Percentiles rank a stretch among this genome's conserved stretches.
phyloP scores from a whole-genome alignment of 2,113 vertebrate species.

The Ahaetulla prasina region DNA sequence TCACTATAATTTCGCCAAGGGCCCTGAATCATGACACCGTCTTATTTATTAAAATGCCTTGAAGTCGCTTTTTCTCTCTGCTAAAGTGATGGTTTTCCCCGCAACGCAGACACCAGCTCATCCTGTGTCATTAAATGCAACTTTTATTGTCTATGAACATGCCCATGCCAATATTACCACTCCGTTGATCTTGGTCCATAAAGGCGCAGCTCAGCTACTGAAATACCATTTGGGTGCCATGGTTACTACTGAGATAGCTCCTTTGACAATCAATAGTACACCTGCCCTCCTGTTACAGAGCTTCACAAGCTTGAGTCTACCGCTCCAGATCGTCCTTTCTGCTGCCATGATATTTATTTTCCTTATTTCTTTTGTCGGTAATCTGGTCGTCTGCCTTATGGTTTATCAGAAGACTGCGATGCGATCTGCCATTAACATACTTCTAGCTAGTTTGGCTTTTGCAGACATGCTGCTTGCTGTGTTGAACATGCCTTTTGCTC shows the following conservation, averaged over 20 bases:
- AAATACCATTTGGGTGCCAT: conserved; percentile 61
- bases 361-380: conserved; percentile 87
- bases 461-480: conserved; percentile 94
- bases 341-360: conserved; percentile 84
- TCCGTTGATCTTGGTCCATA: conserved; percentile 63
- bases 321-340: conserved; percentile 90
- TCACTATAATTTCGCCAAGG: conserved; percentile 41
- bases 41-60: conserved; percentile 60
- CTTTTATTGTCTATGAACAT: conserved; percentile 75
- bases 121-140: conserved; percentile 69
- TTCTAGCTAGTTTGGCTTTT: conserved; percentile 93
- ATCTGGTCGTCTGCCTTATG: conserved; percentile 96
- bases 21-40: conserved; percentile 43
- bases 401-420: conserved; percentile 97
- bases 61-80: conserved; percentile 47
- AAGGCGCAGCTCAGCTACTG: conserved; percentile 57
- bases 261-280: conserved; percentile 60
- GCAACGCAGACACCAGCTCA: conserved; percentile 68
- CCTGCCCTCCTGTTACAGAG: conserved; percentile 57
- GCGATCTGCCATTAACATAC: conserved; percentile 98
- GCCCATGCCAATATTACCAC: conserved; percentile 73
- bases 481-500: conserved; percentile 93
- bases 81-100: conserved; percentile 79
- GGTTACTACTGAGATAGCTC: conserved; percentile 64
- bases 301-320: conserved; percentile 75